A percentile compares a stretch with the other conserved stretches of the same genome.
These are phyloP conservation scores for Spongilla lacustris DNA, from an alignment of 37 sponge, comb jelly and placozoan species.

Conservation along the genomic window DNA sequence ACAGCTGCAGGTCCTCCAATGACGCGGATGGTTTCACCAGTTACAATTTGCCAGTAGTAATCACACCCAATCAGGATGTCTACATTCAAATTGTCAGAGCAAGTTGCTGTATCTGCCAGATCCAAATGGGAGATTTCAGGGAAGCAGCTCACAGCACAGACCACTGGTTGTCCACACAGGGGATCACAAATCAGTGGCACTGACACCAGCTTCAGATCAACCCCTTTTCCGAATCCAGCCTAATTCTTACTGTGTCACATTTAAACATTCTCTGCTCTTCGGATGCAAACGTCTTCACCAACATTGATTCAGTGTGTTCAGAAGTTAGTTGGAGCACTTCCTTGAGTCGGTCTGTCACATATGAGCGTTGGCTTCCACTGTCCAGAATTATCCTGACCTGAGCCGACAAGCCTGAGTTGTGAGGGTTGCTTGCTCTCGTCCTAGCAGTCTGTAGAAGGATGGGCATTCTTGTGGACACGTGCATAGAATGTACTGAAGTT, in stretches of 20 bases:
- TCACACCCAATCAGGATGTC: conserved; percentile 39
- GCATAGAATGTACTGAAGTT: conserved; percentile 4
- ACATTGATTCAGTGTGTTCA: not conserved
- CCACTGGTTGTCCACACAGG: not conserved
- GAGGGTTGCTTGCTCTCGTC: conserved; percentile 13
- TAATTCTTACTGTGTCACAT: conserved; percentile 15
- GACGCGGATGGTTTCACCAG: conserved; percentile 18
- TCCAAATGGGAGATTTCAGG: conserved; percentile 18
- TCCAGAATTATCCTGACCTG: conserved; percentile 11
- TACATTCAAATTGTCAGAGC: conserved; percentile 9
- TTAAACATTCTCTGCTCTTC: not conserved
- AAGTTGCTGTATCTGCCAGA: conserved; percentile 10
- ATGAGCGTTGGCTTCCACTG: conserved; percentile 44
- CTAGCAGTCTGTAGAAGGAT: conserved; percentile 41
- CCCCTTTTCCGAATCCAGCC: not conserved
- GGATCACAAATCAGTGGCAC: conserved; percentile 40
- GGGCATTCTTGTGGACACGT: not conserved
- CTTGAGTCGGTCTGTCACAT: conserved; percentile 20
- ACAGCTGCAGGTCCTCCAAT: conserved; percentile 10
- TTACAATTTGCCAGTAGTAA: not conserved
- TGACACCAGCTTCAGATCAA: not conserved
- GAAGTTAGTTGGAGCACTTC: not conserved
- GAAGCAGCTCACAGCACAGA: not conserved
- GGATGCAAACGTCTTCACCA: conserved; percentile 34
- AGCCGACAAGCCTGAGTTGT: conserved; percentile 2